These are phyloP conservation scores for Drosophila austrosaltans DNA, from an alignment of 2,888 invertebrate genomes.

Conservation along the genomic window DNA sequence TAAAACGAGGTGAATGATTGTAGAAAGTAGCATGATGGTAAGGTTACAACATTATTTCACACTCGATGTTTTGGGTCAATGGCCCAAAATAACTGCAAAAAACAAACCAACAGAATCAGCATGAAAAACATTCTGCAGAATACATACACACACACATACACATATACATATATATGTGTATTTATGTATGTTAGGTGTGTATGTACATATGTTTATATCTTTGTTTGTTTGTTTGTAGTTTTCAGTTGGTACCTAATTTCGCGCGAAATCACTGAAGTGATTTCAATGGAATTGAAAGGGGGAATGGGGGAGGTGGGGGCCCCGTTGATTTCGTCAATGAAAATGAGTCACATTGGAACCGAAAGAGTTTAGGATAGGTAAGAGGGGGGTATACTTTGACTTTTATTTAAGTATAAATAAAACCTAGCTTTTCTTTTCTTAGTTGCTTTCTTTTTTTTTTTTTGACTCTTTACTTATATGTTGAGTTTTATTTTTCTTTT, in stretches of 20 bases:
- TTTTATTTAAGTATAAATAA: constrained; percentile 25
- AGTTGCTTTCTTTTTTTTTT: background rate
- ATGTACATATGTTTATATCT: background rate
- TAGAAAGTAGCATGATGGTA: background rate
- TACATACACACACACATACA: background rate
- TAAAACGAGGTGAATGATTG: background rate
- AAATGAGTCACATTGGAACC: constrained; percentile 49
- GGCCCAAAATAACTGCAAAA: constrained; percentile 14
- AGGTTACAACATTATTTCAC: constrained; percentile 6
- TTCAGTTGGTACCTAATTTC: constrained; percentile 11
- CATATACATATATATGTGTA: background rate
- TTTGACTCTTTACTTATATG: constrained; percentile 10
- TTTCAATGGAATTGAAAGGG: constrained; percentile 17
- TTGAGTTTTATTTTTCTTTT: constrained; percentile 27
- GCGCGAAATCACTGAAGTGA: constrained; percentile 12
- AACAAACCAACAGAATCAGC: constrained; percentile 34
- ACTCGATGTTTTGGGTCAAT: constrained; percentile 14
- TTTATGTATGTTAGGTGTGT: background rate
- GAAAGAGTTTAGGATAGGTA: constrained; percentile 17
- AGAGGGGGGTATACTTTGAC: background rate
- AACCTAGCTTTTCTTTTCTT: constrained; percentile 16
- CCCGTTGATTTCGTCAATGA: constrained; percentile 56
- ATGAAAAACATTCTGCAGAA: constrained; percentile 41
- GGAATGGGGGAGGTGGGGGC: background rate
- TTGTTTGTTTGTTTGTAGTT: background rate